A percentile compares a stretch with the other conserved stretches of the same genome.
These are phyloP conservation scores for Enteromius argenteus DNA, from an alignment of 2,797 vertebrate genomes.

Conservation along the genomic window DNA sequence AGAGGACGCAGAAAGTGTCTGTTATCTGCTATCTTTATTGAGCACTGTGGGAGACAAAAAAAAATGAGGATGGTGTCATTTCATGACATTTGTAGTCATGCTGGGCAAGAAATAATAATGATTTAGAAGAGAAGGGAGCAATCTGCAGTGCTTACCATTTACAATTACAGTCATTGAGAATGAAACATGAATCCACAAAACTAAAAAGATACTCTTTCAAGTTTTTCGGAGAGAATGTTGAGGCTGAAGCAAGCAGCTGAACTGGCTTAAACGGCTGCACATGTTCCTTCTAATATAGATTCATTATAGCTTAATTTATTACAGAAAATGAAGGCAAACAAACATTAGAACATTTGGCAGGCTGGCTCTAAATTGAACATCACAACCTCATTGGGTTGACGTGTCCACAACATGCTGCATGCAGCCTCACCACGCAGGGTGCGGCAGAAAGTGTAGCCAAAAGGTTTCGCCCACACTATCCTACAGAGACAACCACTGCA, in stretches of 20 bases:
- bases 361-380: neutral
- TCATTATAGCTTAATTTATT: conserved; percentile 8
- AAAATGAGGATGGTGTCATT: conserved; percentile 40
- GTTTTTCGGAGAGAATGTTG: conserved; percentile 1
- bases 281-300: conserved; percentile 15
- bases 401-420: conserved; percentile 6
- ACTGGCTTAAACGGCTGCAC: conserved; percentile 16
- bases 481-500: conserved; percentile 18
- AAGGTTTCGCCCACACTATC: conserved; percentile 1
- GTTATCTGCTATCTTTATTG: conserved; percentile 18
- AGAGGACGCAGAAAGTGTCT: conserved; percentile 21
- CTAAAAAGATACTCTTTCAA: conserved; percentile 13
- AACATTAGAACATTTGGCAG: neutral
- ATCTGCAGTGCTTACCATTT: conserved; percentile 38
- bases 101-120: conserved; percentile 45
- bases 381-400: conserved; percentile 4
- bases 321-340: conserved; percentile 24
- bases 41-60: neutral
- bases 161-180: conserved; percentile 38
- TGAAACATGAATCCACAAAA: conserved; percentile 16
- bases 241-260: conserved; percentile 9
- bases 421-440: conserved; percentile 3
- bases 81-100: conserved; percentile 27
- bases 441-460: conserved; percentile 16
- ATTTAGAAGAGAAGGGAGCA: conserved; percentile 20